phyloP scores from a whole-genome alignment of 2,888 invertebrate species.

The Cheilosia urbana region DNA sequence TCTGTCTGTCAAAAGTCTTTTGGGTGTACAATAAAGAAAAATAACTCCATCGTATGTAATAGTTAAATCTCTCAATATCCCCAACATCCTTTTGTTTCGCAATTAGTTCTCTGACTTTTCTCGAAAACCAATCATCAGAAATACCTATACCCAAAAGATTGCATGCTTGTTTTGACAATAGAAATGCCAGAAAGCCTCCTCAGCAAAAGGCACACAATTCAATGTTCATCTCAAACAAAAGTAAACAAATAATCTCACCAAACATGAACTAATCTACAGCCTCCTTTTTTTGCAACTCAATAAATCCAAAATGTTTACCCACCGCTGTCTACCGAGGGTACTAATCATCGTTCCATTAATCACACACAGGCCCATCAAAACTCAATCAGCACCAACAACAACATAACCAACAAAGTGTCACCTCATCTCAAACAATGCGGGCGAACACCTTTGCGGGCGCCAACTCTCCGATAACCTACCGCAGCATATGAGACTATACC shows the following conservation, averaged over 20 bases:
- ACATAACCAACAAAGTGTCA: constrained; percentile 47
- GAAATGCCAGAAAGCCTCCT: neutral
- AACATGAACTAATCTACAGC: constrained; percentile 47
- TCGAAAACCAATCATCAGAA: neutral
- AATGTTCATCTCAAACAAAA: constrained; percentile 13
- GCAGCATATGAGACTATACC: constrained; percentile 29
- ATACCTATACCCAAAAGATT: neutral
- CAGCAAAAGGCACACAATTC: constrained; percentile 6
- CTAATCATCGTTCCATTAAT: constrained; percentile 69
- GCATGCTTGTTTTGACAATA: neutral
- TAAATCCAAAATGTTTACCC: constrained; percentile 50
- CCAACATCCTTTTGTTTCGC: no score
- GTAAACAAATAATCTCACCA: constrained; percentile 23
- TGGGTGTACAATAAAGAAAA: no score
- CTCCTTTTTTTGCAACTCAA: constrained; percentile 48
- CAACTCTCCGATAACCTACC: constrained; percentile 68
- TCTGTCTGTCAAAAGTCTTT: no score
- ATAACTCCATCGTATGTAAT: no score
- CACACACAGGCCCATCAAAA: constrained; percentile 64
- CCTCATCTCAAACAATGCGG: constrained; percentile 62
- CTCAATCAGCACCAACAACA: constrained; percentile 52
- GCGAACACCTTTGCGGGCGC: constrained; percentile 72
- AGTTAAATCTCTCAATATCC: no score
- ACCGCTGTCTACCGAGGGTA: constrained; percentile 20
- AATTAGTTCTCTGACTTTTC: neutral